A percentile compares a stretch with the other conserved stretches of the same genome.
Evolutionary conservation across 2,888 invertebrate genomes (phyloP).

Genomic region (Arrhopalites spinosus): DNA sequence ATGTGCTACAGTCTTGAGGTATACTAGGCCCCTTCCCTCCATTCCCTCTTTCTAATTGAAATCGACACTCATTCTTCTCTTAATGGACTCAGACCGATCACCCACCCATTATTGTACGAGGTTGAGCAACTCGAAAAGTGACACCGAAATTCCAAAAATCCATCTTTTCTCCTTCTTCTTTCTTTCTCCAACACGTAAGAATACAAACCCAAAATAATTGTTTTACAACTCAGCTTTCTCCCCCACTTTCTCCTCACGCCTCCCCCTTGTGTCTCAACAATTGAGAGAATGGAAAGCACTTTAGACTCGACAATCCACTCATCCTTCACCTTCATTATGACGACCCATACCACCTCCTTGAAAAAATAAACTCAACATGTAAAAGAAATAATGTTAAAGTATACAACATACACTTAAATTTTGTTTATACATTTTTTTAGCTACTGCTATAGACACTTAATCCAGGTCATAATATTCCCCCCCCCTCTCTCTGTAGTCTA

Average conservation of each 20-base stretch:
- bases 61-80: conserved; percentile 24
- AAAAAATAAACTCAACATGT: background rate
- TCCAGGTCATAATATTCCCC: background rate
- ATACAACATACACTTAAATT: no score
- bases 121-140: no score
- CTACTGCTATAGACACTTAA: background rate
- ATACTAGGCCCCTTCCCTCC: no score
- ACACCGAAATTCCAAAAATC: conserved; percentile 27
- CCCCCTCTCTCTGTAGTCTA: background rate
- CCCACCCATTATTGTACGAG: conserved; percentile 24
- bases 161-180: conserved; percentile 25
- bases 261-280: background rate
- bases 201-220: conserved; percentile 17
- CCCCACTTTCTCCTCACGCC: background rate
- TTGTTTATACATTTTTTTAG: no score
- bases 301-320: background rate
- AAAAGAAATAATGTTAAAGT: no score
- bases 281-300: conserved; percentile 11
- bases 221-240: conserved; percentile 14
- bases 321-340: conserved; percentile 33
- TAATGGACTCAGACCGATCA: conserved; percentile 35
- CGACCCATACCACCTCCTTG: conserved; percentile 1
- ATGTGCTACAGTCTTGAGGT: background rate
- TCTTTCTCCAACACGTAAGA: background rate
- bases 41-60: conserved; percentile 33